A percentile compares a stretch with the other conserved stretches of the same genome.
These are phyloP conservation scores for Mesochorus sp. DNA, from an alignment of 2,888 invertebrate species.

Conservation along the genomic window DNA sequence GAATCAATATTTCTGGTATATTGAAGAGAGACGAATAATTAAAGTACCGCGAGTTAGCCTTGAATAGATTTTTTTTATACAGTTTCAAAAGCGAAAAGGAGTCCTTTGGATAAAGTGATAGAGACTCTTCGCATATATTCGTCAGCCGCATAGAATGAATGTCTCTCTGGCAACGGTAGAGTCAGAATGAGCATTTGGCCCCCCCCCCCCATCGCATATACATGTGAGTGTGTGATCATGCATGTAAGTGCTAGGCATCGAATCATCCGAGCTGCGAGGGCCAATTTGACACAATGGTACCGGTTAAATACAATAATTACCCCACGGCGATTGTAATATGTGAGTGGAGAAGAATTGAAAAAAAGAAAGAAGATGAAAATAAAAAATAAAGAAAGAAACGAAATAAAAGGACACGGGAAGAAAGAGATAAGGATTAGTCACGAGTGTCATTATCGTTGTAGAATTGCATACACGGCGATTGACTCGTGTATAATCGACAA, in stretches of 20 bases:
- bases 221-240: neutral
- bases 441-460: slow-evolving; percentile 50
- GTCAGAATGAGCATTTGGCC: slow-evolving; percentile 42
- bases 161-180: slow-evolving; percentile 44
- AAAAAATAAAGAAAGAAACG: slow-evolving; percentile 3
- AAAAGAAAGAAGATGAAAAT: neutral
- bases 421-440: slow-evolving; percentile 36
- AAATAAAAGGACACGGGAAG: slow-evolving; percentile 25
- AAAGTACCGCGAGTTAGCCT: slow-evolving; percentile 42
- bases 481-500: slow-evolving; percentile 37
- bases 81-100: slow-evolving; percentile 39
- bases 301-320: slow-evolving; percentile 62
- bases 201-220: slow-evolving; percentile 21
- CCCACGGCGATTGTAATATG: slow-evolving; percentile 31
- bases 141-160: slow-evolving; percentile 51
- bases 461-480: slow-evolving; percentile 34
- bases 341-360: slow-evolving; percentile 40
- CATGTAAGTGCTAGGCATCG: slow-evolving; percentile 39
- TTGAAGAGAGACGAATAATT: slow-evolving; percentile 26
- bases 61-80: slow-evolving; percentile 27
- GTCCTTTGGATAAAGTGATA: slow-evolving; percentile 21
- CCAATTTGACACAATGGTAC: slow-evolving; percentile 62
- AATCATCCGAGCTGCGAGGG: slow-evolving; percentile 51
- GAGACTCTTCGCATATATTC: neutral
- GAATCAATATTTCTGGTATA: slow-evolving; percentile 26